Conservation (phyloP, 2,113 vertebrate species). For the Limanda limanda region DNA sequence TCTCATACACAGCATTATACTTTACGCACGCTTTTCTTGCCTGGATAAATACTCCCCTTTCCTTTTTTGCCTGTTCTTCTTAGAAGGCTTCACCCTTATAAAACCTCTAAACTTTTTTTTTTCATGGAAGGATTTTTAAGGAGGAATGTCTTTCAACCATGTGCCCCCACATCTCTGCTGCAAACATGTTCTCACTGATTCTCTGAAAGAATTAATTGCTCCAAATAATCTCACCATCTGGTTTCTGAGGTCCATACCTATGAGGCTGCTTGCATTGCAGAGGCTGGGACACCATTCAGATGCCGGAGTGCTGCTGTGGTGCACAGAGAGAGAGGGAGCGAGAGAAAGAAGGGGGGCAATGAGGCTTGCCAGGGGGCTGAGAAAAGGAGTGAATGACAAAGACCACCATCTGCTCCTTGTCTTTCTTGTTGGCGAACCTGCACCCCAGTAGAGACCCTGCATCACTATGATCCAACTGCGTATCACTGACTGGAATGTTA, state of each 20-base stretch:
- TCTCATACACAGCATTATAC: constrained; percentile 74
- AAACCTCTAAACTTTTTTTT: constrained; percentile 55
- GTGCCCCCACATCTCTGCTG: constrained; percentile 88
- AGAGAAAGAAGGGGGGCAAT: constrained; percentile 81
- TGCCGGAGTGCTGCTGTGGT: constrained; percentile 68
- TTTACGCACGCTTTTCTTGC: constrained; percentile 74
- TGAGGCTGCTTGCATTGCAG: constrained; percentile 90
- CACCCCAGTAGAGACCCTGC: constrained; percentile 85
- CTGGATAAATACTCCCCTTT: constrained; percentile 63
- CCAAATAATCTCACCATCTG: constrained; percentile 99
- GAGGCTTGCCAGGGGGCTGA: constrained; percentile 86
- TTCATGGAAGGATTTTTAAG: constrained; percentile 80
- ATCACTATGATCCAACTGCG: constrained; percentile 93
- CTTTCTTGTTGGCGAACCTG: constrained; percentile 92
- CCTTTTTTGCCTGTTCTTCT: constrained; percentile 57
- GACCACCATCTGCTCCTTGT: constrained; percentile 98
- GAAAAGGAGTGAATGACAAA: constrained; percentile 91
- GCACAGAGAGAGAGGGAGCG: constrained; percentile 79
- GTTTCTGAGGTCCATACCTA: constrained; percentile 95
- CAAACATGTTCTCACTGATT: constrained; percentile 97
- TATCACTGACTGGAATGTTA: constrained; percentile 87
- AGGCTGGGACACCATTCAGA: constrained; percentile 90
- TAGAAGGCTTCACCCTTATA: constrained; percentile 39
- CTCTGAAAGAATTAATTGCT: constrained; percentile 99
- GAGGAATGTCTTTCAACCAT: constrained; percentile 86